Evolutionary conservation across 2,113 vertebrate species (phyloP).

Genomic region (Xenopus borealis): DNA sequence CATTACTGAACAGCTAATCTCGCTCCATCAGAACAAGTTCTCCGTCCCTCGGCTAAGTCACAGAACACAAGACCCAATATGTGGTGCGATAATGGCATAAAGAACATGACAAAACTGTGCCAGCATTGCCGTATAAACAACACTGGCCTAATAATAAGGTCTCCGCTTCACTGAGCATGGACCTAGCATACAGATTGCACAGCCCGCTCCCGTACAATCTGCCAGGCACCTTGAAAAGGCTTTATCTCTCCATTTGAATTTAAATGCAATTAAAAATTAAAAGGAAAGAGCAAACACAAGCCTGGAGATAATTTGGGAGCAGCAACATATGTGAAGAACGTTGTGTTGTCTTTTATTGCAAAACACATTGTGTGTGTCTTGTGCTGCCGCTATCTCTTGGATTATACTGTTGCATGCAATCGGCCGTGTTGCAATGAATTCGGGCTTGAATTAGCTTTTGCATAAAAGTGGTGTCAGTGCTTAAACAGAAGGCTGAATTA

Average conservation of each 20-base stretch:
- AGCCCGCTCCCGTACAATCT: neutral
- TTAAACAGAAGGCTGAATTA: too few relatives aligned
- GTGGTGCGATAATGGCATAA: neutral
- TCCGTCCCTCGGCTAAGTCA: neutral
- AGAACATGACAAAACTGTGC: neutral
- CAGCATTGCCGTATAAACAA: neutral
- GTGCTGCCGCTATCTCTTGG: too few relatives aligned
- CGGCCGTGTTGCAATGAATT: too few relatives aligned
- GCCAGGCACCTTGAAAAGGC: neutral
- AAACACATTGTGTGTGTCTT: neutral
- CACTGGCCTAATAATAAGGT: neutral
- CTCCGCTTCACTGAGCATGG: neutral
- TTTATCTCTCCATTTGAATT: neutral
- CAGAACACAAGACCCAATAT: conserved; percentile 1
- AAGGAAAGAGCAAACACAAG: neutral
- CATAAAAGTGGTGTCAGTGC: too few relatives aligned
- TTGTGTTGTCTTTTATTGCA: neutral
- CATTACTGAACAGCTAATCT: conserved; percentile 3
- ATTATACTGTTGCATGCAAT: too few relatives aligned
- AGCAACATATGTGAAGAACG: neutral
- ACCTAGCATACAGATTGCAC: neutral
- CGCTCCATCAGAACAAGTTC: too few relatives aligned
- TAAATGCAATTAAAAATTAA: neutral
- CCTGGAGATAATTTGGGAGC: neutral
- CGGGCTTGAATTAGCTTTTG: too few relatives aligned